Conservation (phyloP, 2,888 invertebrate species). For the Melieria omissa region DNA sequence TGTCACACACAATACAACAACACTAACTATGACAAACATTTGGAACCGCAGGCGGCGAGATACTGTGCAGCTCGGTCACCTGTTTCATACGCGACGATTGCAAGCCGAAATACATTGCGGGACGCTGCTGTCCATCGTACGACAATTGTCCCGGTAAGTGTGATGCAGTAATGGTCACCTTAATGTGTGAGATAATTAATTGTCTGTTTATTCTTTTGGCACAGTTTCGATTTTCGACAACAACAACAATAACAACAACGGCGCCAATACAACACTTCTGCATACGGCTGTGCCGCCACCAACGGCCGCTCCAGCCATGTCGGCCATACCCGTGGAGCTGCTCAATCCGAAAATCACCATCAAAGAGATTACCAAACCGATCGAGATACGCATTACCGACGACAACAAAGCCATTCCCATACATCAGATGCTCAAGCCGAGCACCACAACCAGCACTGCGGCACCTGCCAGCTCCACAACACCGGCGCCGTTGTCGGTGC, state of each 20-base stretch:
- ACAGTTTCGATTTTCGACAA: constrained; percentile 29
- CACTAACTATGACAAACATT: constrained; percentile 18
- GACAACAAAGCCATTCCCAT: constrained; percentile 59
- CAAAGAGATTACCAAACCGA: constrained; percentile 66
- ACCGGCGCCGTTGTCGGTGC: constrained; percentile 17
- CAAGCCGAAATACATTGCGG: constrained; percentile 76
- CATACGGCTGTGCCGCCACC: constrained; percentile 24
- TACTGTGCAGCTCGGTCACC: constrained; percentile 80
- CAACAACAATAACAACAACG: constrained; percentile 7
- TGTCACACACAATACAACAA: constrained; percentile 28
- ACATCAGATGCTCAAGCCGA: constrained; percentile 54
- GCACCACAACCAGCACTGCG: constrained; percentile 44
- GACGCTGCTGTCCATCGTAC: constrained; percentile 84
- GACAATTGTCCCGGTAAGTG: constrained; percentile 79
- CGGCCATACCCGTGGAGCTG: constrained; percentile 40
- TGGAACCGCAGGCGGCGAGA: constrained; percentile 71
- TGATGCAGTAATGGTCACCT: no score
- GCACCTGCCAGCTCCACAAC: constrained; percentile 40
- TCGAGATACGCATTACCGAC: constrained; percentile 65
- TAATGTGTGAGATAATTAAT: neutral
- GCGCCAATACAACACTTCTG: neutral
- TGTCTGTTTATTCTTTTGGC: neutral
- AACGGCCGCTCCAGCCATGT: constrained; percentile 42
- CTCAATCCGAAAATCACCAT: constrained; percentile 64
- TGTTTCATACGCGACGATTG: constrained; percentile 83